A percentile compares a stretch with the other conserved stretches of the same genome.
These are phyloP conservation scores for Maccullochella peelii DNA, from an alignment of 2,113 vertebrate species.

Conservation along the genomic window DNA sequence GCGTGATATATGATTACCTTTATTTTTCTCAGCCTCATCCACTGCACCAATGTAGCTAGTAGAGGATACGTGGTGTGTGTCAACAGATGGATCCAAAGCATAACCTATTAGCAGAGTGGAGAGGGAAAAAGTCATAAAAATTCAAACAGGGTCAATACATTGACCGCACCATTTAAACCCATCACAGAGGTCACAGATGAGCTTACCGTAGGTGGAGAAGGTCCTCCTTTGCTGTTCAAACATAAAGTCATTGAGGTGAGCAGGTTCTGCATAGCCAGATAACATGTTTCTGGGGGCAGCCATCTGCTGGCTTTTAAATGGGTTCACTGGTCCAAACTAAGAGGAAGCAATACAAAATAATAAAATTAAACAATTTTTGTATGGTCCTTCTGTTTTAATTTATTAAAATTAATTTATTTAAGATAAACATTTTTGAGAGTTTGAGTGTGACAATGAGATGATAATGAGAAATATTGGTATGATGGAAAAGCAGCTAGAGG, in stretches of 20 bases:
- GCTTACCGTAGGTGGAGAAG: conserved; percentile 94
- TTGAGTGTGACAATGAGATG: background rate
- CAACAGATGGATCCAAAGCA: conserved; percentile 95
- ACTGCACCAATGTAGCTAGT: conserved; percentile 93
- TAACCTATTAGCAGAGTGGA: conserved; percentile 87
- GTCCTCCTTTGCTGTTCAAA: conserved; percentile 98
- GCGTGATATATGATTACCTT: conserved; percentile 85
- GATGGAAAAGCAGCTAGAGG: too few species aligned
- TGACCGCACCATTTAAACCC: background rate
- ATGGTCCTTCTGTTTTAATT: background rate
- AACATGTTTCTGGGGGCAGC: conserved; percentile 97
- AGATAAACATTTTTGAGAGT: too few species aligned
- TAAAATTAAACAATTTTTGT: background rate
- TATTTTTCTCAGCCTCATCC: conserved; percentile 98
- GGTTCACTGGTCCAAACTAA: conserved; percentile 95
- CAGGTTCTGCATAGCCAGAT: conserved; percentile 96
- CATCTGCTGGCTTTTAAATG: conserved; percentile 96
- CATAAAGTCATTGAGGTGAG: conserved; percentile 99
- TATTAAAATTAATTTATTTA: too few species aligned
- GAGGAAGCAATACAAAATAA: background rate
- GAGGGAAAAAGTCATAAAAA: conserved; percentile 1
- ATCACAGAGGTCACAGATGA: background rate
- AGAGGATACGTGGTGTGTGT: conserved; percentile 86
- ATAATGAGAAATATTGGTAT: background rate
- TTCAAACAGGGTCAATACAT: background rate